phyloP scores from a whole-genome alignment of 2,888 invertebrate species.

The Agrochola lota region DNA sequence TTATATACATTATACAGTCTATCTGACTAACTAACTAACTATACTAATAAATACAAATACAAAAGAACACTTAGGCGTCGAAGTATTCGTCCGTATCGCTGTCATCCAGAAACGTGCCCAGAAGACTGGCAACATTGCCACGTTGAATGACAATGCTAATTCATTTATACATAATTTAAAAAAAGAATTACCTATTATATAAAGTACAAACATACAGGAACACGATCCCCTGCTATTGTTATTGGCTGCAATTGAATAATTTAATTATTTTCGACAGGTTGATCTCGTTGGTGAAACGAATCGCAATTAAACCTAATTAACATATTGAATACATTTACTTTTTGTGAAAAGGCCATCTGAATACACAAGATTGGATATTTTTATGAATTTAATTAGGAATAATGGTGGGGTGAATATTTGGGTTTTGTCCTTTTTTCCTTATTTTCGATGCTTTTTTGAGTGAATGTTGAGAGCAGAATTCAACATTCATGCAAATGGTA shows the following conservation, averaged over 20 bases:
- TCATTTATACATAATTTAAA: too few relatives aligned
- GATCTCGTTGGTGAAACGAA: slow-evolving; percentile 67
- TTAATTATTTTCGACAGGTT: slow-evolving; percentile 70
- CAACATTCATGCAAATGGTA: slow-evolving; percentile 9
- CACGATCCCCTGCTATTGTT: slow-evolving; percentile 55
- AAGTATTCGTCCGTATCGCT: too few relatives aligned
- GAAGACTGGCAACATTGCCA: too few relatives aligned
- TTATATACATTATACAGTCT: too few relatives aligned
- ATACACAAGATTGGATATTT: slow-evolving; percentile 54
- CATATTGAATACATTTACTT: slow-evolving; percentile 75
- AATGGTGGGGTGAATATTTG: slow-evolving; percentile 45
- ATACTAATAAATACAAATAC: too few relatives aligned
- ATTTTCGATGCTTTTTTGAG: slow-evolving; percentile 17
- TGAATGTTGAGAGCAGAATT: slow-evolving; percentile 1
- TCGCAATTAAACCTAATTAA: slow-evolving; percentile 71
- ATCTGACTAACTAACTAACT: too few relatives aligned
- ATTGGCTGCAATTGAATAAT: slow-evolving; percentile 68
- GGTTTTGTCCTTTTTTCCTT: slow-evolving; percentile 15
- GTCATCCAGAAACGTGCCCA: too few relatives aligned
- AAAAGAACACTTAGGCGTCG: too few relatives aligned
- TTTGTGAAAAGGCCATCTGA: slow-evolving; percentile 67
- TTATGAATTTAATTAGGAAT: slow-evolving; percentile 58
- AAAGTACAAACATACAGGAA: slow-evolving; percentile 16
- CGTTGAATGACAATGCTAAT: too few relatives aligned
- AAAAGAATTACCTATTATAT: neutral